phyloP scores from a whole-genome alignment of 92 coral and sea anemone genomes.

The Anthopleura xanthogrammica region DNA sequence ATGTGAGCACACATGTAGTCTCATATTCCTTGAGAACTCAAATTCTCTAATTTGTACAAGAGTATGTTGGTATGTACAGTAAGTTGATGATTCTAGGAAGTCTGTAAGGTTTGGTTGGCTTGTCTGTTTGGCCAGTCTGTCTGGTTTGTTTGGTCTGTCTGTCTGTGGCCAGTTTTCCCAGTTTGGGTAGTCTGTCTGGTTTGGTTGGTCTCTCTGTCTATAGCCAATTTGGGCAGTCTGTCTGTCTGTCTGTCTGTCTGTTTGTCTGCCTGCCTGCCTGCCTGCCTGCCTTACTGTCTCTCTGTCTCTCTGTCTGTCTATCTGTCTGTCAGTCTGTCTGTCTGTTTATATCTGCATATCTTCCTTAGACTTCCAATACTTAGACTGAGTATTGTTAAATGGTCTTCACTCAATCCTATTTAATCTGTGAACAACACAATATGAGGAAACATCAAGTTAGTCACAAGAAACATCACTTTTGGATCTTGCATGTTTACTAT shows the following conservation, averaged over 20 bases:
- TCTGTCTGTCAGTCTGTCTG: too few relatives aligned
- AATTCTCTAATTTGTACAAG: too few relatives aligned
- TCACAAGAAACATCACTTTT: neutral
- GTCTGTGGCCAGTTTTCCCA: neutral
- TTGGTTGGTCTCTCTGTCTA: neutral
- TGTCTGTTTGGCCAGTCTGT: neutral
- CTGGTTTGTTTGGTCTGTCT: neutral
- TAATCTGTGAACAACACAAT: neutral
- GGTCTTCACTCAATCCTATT: conserved; percentile 3
- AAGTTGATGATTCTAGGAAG: too few relatives aligned
- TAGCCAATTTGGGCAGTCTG: neutral
- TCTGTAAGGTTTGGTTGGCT: neutral
- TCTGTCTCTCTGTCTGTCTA: neutral
- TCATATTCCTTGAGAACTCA: too few relatives aligned
- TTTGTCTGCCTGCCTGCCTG: neutral
- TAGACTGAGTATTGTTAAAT: too few relatives aligned
- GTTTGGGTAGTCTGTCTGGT: neutral
- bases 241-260: neutral
- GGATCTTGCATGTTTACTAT: neutral
- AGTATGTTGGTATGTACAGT: too few relatives aligned
- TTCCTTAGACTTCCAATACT: too few relatives aligned
- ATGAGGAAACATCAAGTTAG: neutral
- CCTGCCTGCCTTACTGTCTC: neutral
- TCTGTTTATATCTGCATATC: too few relatives aligned
- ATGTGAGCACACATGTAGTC: neutral